Evolutionary conservation across 1,140 invertebrate genomes (phyloP), one percentile per base, ranked within the genome.

Genomic region (Rhizoglyphus robini): DNA sequence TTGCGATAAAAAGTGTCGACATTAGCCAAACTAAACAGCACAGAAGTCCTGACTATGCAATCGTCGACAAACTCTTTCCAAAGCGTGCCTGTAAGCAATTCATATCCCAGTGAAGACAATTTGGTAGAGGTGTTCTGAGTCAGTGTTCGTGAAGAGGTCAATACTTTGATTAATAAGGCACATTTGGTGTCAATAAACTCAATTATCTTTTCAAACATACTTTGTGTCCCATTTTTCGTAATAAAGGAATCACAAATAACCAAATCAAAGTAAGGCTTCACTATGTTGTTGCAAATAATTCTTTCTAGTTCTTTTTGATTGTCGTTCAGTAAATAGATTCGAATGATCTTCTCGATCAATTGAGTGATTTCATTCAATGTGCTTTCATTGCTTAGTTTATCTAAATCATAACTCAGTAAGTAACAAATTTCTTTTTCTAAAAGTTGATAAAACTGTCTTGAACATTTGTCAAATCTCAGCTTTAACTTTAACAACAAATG

Each of bases 1-100:
- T 88, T 83, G 75, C 85, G 72, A 38, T 71, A 67, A 46, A 72
- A 72, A 34, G 48, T 32, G 31, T 91, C 83, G 11, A 90, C 88
- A 78, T 95, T 91, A 66, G 90, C 90, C 27, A 89, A 88, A 13
- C 88, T 87, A 80, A 90, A 94, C 70, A 95, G 88, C 1, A 84
- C 84, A 25, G 86, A 81, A 73, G 87, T 82, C 38, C 84, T 79
- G 71, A 88, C 83, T 65, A 91, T 80, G 67, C 87, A 82, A 70
- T 82, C 81, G 73, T 86, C 84, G 25, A 78, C 75, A 68, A 94
- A 80, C 77, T 93, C 88, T 32, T 84, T 82, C 89, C 90, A 95
- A 73, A 89, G 88, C 75, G 88, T 86, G 75, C 90, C 87, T 0
- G 90, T 82, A 57, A 93, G 75, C 75, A 95, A 92, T n/a, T 60